A percentile compares a stretch with the other conserved stretches of the same genome.
phyloP scores from a whole-genome alignment of 2,113 vertebrate genomes.

The Laterallus jamaicensis region DNA sequence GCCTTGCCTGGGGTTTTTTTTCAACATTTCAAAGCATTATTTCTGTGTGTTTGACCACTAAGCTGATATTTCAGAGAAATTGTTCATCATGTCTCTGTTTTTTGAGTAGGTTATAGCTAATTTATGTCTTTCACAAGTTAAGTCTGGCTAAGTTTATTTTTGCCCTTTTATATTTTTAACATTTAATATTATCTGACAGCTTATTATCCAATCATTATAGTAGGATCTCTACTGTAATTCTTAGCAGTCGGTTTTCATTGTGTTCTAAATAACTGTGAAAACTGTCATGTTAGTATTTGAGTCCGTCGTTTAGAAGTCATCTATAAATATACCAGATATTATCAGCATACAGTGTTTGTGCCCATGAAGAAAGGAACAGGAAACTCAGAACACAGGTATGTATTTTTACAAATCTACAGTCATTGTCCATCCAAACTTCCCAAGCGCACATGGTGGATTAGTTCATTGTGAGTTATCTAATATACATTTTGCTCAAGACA shows the following conservation, averaged over 20 bases:
- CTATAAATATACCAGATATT: neutral
- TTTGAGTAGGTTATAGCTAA: neutral
- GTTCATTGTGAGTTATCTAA: accelerated
- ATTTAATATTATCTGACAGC: neutral
- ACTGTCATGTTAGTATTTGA: neutral
- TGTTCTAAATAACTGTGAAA: neutral
- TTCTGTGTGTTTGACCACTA: neutral
- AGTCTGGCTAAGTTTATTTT: neutral
- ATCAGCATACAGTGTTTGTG: neutral
- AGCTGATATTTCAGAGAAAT: neutral
- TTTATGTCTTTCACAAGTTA: neutral
- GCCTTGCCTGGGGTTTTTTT: neutral
- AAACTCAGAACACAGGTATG: neutral
- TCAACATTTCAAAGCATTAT: neutral
- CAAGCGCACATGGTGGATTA: neutral
- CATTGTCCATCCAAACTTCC: neutral
- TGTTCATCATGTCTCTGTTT: neutral
- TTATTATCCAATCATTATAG: neutral
- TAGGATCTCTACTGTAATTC: neutral
- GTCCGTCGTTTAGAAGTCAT: neutral
- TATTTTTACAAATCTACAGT: neutral
- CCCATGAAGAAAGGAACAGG: neutral
- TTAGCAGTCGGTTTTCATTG: neutral
- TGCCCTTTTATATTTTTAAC: neutral
- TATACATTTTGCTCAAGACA: neutral